phyloP scores from a whole-genome alignment of 1,140 invertebrate species.

The Drosophila carrolli region DNA sequence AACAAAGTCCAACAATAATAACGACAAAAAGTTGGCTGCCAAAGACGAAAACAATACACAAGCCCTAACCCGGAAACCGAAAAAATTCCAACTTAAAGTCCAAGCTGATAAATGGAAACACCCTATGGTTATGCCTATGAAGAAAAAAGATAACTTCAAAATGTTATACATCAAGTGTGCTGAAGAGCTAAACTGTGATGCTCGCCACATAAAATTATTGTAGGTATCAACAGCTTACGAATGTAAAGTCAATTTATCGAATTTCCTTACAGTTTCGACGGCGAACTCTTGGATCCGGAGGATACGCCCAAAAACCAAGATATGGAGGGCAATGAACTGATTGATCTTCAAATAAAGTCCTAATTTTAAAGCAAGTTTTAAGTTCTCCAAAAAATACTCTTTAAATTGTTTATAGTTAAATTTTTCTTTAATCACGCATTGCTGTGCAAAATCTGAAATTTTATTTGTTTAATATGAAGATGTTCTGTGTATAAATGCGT shows the following conservation, averaged over 20 bases:
- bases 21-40: not conserved
- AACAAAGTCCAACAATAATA: conserved; percentile 34
- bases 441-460: not conserved
- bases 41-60: not conserved
- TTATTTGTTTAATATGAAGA: not conserved
- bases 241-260: not conserved
- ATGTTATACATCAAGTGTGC: conserved; percentile 75
- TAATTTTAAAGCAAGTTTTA: conserved; percentile 1
- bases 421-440: not conserved
- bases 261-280: conserved; percentile 65
- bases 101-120: conserved; percentile 64
- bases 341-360: conserved; percentile 53
- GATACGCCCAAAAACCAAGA: conserved; percentile 72
- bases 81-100: conserved; percentile 66
- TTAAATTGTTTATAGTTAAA: not conserved
- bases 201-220: conserved; percentile 38
- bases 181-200: conserved; percentile 62
- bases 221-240: conserved; percentile 11
- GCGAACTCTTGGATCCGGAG: conserved; percentile 61
- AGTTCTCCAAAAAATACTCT: not conserved
- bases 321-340: conserved; percentile 75
- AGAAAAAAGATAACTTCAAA: conserved; percentile 66
- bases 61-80: conserved; percentile 24
- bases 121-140: conserved; percentile 58
- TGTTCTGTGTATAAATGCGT: not conserved